Evolutionary conservation across 2,113 vertebrate species (phyloP).

Genomic region (Ariopsis seemanni): DNA sequence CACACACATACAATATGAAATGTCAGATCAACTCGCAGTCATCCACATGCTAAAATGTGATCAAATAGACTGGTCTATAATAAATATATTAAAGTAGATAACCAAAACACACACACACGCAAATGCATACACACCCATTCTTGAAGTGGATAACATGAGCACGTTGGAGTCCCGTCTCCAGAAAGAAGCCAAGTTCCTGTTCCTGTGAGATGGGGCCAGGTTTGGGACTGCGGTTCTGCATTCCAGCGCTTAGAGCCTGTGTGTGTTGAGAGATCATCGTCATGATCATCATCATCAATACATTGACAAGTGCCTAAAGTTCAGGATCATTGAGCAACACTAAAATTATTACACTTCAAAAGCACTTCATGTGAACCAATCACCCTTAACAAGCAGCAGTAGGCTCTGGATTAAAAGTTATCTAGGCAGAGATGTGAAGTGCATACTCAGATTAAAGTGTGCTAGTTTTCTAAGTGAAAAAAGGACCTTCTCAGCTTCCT

Average conservation of each 20-base stretch:
- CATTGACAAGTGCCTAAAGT: not conserved
- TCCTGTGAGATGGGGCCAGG: conserved; percentile 89
- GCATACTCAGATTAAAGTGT: not conserved
- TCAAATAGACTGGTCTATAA: not conserved
- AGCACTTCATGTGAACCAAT: not conserved
- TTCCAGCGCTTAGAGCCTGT: conserved; percentile 85
- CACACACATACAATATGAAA: not conserved
- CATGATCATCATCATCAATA: not conserved
- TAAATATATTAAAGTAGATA: not conserved
- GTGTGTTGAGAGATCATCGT: not conserved
- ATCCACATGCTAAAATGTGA: not conserved
- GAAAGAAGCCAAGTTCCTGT: conserved; percentile 95
- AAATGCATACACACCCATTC: conserved; percentile 82
- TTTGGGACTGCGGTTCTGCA: conserved; percentile 97
- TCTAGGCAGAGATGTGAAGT: not conserved
- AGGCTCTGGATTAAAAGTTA: not conserved
- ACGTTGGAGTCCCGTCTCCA: conserved; percentile 96
- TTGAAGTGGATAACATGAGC: conserved; percentile 98
- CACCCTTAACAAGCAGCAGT: not conserved
- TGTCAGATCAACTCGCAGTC: not conserved
- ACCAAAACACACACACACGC: not conserved
- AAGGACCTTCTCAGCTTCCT: conserved; percentile 91
- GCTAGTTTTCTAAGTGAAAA: not conserved
- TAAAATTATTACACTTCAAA: not conserved
- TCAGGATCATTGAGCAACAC: not conserved